Evolutionary conservation across 2,888 invertebrate genomes (phyloP), one percentile per base, ranked within the genome.

Genomic region (Drosophila quinaria): DNA sequence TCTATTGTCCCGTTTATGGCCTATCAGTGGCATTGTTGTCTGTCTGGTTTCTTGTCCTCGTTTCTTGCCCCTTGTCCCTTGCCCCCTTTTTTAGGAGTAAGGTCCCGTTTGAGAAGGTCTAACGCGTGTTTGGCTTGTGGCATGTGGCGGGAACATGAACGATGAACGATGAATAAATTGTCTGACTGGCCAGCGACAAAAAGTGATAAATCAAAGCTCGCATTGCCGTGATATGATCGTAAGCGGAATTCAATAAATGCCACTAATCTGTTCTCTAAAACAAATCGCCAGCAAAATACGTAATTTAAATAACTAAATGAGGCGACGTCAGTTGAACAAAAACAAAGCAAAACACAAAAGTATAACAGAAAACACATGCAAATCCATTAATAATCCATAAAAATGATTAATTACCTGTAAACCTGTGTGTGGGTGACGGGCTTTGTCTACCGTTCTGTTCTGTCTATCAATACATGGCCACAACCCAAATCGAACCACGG

Each of bases 381-480:
- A 89, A 86, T 80, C 82, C 82, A 89, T 89, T 87, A 85, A 90
- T 89, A 90, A 87, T 87, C 78, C 81, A 83, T 83, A 78, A 81
- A 82, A 89, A 81, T 90, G 90, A 91, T 91, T 89, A 91, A 91
- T 91, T 85, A 89, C 83, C 83, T 68, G 44, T 22, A 70, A 73
- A 78, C 69, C 70, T 77, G 74, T 74, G 78, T 78, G 64, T 65
- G 64, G 66, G 63, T 56, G 15, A 60, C 41, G 51, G 51, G 62
- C 69, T 64, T 65, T 88, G 76, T 82, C 72, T 84, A 70, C 78
- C 5, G 29, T 8, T 29, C 29, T 2, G 29, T 29, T 29, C 78
- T 81, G 81, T 82, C 88, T 83, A 84, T 89, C 82, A 87, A 84
- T 81, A 74, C 75, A 74, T 58, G 25, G 39, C 56, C 54, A 49